Percentiles rank a stretch among this genome's conserved stretches.
Evolutionary conservation across 23 tunicate genomes (phyloP).

Genomic region (Styela plicata): DNA sequence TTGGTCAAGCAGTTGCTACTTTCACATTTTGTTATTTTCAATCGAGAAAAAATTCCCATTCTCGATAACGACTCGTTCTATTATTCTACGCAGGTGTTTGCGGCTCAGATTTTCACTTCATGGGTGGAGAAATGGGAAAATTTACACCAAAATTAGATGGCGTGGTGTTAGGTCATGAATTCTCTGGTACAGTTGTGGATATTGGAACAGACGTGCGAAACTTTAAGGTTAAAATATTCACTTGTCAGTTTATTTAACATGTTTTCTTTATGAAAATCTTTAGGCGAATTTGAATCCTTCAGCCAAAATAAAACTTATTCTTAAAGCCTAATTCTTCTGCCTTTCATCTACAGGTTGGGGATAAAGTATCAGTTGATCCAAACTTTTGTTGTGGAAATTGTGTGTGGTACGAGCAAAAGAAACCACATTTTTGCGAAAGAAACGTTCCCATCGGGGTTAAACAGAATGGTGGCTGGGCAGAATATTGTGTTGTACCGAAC

Average conservation of each 20-base stretch:
- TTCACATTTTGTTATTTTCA: too few relatives aligned
- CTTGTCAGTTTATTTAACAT: too few relatives aligned
- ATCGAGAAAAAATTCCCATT: too few relatives aligned
- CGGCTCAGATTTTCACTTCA: slow-evolving; percentile 79
- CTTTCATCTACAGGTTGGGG: slow-evolving; percentile 53
- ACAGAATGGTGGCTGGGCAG: slow-evolving; percentile 76
- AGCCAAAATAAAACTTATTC: too few relatives aligned
- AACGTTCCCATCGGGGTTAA: slow-evolving; percentile 51
- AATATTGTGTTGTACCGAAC: slow-evolving; percentile 61
- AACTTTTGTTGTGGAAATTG: slow-evolving; percentile 66
- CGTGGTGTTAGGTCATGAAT: slow-evolving; percentile 83
- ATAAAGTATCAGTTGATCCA: slow-evolving; percentile 83
- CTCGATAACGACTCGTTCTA: too few relatives aligned
- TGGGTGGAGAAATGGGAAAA: slow-evolving; percentile 83
- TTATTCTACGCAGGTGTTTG: slow-evolving; percentile 93
- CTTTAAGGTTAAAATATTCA: slow-evolving; percentile 21
- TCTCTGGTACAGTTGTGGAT: slow-evolving; percentile 65
- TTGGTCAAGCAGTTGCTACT: too few relatives aligned
- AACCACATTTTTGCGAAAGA: slow-evolving; percentile 69
- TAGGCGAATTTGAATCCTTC: too few relatives aligned
- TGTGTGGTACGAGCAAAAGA: slow-evolving; percentile 24
- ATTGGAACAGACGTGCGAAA: slow-evolving; percentile 42
- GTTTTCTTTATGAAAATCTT: background rate
- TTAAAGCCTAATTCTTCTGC: too few relatives aligned
- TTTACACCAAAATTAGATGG: slow-evolving; percentile 49